These are phyloP conservation scores for Caenorhabditis sp. DNA, from an alignment of 2,888 invertebrate species.

Conservation along the genomic window DNA sequence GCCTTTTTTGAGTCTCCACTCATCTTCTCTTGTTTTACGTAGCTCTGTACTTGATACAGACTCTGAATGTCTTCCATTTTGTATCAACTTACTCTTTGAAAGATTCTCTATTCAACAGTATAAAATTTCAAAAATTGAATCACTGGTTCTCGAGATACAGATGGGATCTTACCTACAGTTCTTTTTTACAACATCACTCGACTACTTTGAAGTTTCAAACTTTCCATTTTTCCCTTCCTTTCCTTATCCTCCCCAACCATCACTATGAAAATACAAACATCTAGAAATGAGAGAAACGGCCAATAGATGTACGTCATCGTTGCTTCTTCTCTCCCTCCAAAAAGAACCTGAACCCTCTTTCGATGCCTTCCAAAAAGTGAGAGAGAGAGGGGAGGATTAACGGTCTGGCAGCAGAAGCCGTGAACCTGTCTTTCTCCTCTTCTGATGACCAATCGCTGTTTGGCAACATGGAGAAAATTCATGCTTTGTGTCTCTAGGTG, in stretches of 20 bases:
- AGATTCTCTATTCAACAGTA: no score
- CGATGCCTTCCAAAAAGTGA: slow-evolving; percentile 30
- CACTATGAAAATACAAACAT: slow-evolving; percentile 28
- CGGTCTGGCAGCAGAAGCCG: slow-evolving; percentile 29
- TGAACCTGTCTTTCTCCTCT: slow-evolving; percentile 36
- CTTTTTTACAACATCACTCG: not conserved
- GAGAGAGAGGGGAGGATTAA: slow-evolving; percentile 11
- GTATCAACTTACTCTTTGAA: no score
- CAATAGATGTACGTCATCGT: slow-evolving; percentile 34
- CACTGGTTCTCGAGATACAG: no score
- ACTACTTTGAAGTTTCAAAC: not conserved
- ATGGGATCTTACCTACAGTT: no score
- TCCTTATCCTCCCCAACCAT: slow-evolving; percentile 9
- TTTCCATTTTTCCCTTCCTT: not conserved
- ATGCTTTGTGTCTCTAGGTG: slow-evolving; percentile 4
- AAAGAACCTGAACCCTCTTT: slow-evolving; percentile 40
- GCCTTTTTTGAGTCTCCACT: no score
- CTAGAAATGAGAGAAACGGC: slow-evolving; percentile 18
- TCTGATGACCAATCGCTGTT: slow-evolving; percentile 14
- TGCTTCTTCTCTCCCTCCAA: not conserved
- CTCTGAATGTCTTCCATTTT: no score
- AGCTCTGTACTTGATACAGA: no score
- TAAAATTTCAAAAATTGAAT: no score
- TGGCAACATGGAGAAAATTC: slow-evolving; percentile 28
- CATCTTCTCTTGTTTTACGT: no score